A percentile compares a stretch with the other conserved stretches of the same genome.
These are phyloP conservation scores for Stegastes partitus DNA, from an alignment of 2,113 vertebrate genomes.

Conservation along the genomic window DNA sequence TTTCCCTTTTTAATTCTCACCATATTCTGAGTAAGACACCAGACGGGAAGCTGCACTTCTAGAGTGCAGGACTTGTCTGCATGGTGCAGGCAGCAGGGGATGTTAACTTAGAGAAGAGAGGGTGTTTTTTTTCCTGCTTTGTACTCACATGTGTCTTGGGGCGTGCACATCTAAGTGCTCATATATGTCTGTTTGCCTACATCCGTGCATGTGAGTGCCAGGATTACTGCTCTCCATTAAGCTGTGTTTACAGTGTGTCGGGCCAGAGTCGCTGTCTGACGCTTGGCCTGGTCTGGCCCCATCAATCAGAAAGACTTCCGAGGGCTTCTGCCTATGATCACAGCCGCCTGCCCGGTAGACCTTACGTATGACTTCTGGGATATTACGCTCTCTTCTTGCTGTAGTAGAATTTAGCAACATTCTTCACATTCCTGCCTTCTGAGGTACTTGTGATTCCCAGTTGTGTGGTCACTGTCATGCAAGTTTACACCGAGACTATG, in stretches of 20 bases:
- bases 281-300: constrained; percentile 35
- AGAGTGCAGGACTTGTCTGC: constrained; percentile 40
- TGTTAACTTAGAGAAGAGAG: constrained; percentile 59
- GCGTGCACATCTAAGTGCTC: constrained; percentile 38
- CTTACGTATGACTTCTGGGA: constrained; percentile 65
- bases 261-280: constrained; percentile 42
- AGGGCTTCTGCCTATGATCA: constrained; percentile 37
- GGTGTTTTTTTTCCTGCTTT: constrained; percentile 27
- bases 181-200: constrained; percentile 50
- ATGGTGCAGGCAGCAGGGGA: constrained; percentile 54
- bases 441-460: constrained; percentile 41
- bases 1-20: constrained; percentile 1
- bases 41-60: constrained; percentile 32
- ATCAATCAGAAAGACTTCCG: constrained; percentile 63
- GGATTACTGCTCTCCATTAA: constrained; percentile 66
- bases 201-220: constrained; percentile 11
- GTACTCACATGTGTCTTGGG: constrained; percentile 21
- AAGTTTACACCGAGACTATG: constrained; percentile 7
- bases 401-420: constrained; percentile 27
- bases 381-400: constrained; percentile 42
- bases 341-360: constrained; percentile 10
- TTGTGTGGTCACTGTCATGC: neutral
- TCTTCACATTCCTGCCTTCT: constrained; percentile 58
- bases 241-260: constrained; percentile 74
- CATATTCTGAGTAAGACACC: neutral